Evolutionary conservation across 2,888 invertebrate genomes (phyloP), one percentile per base, ranked within the genome.

Genomic region (Hololepta plana): DNA sequence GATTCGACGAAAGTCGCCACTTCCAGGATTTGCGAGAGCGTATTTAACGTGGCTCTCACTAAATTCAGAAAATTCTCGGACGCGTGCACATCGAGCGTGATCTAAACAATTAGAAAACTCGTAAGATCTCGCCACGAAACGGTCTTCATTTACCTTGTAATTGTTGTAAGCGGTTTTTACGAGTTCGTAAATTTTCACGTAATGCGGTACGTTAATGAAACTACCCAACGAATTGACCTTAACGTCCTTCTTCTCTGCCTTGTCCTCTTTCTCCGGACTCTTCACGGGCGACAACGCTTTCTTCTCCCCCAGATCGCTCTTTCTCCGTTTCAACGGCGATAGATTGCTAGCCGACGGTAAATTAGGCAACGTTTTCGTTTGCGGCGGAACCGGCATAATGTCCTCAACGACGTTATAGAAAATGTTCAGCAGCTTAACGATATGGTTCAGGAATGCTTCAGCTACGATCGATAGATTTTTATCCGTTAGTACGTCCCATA

Each of bases 121-220:
- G 9, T 27, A 15, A 20, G 23, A 21, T 27, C 14, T 28, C 23
- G 7, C 26, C 28, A 28, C 15, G 14, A 12, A 31, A 15, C 13
- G 7, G n/a, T 17, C 7, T 17, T 11, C 12, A 38, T 45, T 48
- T 49, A 81, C 85, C 67, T 82, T 84, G 55, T 87, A 85, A 59
- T 82, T 90, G 14, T 73, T 72, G 53, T 84, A 80, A 3, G 85
- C 76, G 36, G 76, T 74, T 47, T 72, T 75, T 29, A 91, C 50
- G 27, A 71, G 69, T 30, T 84, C 84, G 51, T 80, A 80, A 32
- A 91, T 62, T 53, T 77, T 81, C 61, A 82, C 65, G 49, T 90
- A 91, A 48, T 85, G 77, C 0, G 80, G 72, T 32, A 73, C 67
- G 33, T 60, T 65, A 27, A 59, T 64, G 52, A 79, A 76, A 43